phyloP scores from a whole-genome alignment of 2,888 invertebrate species.

The Latheticus oryzae region DNA sequence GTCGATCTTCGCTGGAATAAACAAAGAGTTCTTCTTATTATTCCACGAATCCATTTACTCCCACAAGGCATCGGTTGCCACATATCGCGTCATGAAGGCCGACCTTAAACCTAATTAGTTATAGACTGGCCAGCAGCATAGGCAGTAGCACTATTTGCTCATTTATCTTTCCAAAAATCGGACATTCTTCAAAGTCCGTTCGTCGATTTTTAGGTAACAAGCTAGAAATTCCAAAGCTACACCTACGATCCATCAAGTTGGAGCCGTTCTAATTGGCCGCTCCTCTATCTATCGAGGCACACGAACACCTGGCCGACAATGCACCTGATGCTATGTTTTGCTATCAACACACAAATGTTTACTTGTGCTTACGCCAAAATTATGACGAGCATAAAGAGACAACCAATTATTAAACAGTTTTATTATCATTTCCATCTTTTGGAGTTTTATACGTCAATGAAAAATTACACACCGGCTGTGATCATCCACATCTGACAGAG shows the following conservation, averaged over 20 bases:
- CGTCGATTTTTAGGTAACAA: slow-evolving; percentile 47
- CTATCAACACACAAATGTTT: slow-evolving; percentile 47
- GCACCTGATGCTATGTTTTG: slow-evolving; percentile 49
- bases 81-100: slow-evolving; percentile 6
- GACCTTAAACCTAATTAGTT: slow-evolving; percentile 13
- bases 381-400: slow-evolving; percentile 49
- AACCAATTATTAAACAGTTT: slow-evolving; percentile 29
- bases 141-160: slow-evolving; percentile 23
- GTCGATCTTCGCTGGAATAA: too few relatives aligned
- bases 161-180: slow-evolving; percentile 25
- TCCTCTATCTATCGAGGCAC: slow-evolving; percentile 43
- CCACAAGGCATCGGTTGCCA: slow-evolving; percentile 1
- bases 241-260: slow-evolving; percentile 47
- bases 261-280: slow-evolving; percentile 49
- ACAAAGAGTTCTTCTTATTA: too few relatives aligned
- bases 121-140: slow-evolving; percentile 2
- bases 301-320: slow-evolving; percentile 47
- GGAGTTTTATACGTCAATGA: slow-evolving; percentile 22
- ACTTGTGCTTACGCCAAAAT: slow-evolving; percentile 51
- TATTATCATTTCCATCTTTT: slow-evolving; percentile 31
- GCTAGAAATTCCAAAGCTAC: slow-evolving; percentile 46
- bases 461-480: slow-evolving; percentile 28
- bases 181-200: slow-evolving; percentile 33
- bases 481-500: slow-evolving; percentile 40
- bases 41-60: slow-evolving; percentile 9